phyloP scores from a whole-genome alignment of 2,797 vertebrate species.

The Platalea minor region DNA sequence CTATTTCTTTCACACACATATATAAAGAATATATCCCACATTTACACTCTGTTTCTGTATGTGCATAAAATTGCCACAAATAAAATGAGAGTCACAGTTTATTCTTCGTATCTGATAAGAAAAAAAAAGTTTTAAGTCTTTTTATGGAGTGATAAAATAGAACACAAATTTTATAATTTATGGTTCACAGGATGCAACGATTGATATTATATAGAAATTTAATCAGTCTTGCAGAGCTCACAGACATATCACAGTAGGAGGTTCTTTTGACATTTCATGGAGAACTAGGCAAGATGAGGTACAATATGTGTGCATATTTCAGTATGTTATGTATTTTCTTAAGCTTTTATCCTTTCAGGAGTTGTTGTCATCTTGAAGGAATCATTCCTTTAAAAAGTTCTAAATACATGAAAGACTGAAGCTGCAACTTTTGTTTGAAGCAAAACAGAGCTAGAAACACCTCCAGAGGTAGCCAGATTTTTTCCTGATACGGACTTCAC shows the following conservation, averaged over 20 bases:
- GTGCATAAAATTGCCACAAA: slow-evolving; percentile 42
- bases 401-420: neutral
- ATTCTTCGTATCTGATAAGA: neutral
- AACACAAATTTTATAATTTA: slow-evolving; percentile 77
- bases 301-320: slow-evolving; percentile 70
- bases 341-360: slow-evolving; percentile 59
- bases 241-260: slow-evolving; percentile 75
- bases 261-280: slow-evolving; percentile 80
- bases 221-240: slow-evolving; percentile 75
- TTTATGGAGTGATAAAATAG: slow-evolving; percentile 71
- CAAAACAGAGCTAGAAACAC: neutral
- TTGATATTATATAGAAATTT: slow-evolving; percentile 76
- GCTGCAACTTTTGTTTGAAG: neutral
- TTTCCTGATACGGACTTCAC: neutral
- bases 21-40: neutral
- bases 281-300: slow-evolving; percentile 71
- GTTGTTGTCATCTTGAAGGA: slow-evolving; percentile 45
- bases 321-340: slow-evolving; percentile 47
- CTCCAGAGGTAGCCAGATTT: neutral
- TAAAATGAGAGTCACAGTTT: slow-evolving; percentile 51
- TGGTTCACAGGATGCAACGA: slow-evolving; percentile 74
- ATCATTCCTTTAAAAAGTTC: slow-evolving; percentile 25
- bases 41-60: neutral
- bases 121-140: slow-evolving; percentile 61
- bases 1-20: neutral